These are phyloP conservation scores for Graptemys geographica DNA, from an alignment of 2,797 vertebrate species.

Conservation along the genomic window DNA sequence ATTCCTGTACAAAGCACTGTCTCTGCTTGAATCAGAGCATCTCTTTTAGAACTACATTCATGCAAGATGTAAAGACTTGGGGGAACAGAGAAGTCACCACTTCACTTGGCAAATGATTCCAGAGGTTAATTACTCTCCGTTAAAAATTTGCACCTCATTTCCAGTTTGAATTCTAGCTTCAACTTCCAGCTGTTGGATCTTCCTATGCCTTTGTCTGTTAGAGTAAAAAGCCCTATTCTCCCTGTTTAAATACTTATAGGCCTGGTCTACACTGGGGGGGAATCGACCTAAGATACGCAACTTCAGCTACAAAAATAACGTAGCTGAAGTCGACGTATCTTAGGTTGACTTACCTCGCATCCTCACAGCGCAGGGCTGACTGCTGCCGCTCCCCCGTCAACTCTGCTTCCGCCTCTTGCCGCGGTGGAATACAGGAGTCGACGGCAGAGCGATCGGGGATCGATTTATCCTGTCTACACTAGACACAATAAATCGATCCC, in stretches of 20 bases:
- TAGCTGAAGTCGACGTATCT: no score
- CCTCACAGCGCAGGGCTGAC: no score
- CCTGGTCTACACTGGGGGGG: no score
- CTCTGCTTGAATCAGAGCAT: background rate
- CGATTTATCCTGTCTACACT: no score
- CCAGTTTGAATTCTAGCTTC: background rate
- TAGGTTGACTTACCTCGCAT: no score
- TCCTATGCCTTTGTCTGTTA: background rate
- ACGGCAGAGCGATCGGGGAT: no score
- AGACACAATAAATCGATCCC: no score
- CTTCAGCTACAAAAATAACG: no score
- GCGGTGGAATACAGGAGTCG: no score
- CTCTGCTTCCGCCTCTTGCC: no score
- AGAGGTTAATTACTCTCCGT: background rate
- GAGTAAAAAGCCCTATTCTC: background rate
- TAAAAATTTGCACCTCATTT: background rate
- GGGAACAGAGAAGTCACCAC: background rate
- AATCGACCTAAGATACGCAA: no score
- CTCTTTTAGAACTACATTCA: background rate
- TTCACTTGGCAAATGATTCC: background rate
- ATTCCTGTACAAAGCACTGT: background rate
- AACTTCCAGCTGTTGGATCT: accelerated
- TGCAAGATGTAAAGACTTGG: background rate
- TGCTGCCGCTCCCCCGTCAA: no score
- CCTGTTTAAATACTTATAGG: background rate